Evolutionary conservation across 2,888 invertebrate genomes (phyloP), one percentile per base, ranked within the genome.

Genomic region (Lissonota sp.): DNA sequence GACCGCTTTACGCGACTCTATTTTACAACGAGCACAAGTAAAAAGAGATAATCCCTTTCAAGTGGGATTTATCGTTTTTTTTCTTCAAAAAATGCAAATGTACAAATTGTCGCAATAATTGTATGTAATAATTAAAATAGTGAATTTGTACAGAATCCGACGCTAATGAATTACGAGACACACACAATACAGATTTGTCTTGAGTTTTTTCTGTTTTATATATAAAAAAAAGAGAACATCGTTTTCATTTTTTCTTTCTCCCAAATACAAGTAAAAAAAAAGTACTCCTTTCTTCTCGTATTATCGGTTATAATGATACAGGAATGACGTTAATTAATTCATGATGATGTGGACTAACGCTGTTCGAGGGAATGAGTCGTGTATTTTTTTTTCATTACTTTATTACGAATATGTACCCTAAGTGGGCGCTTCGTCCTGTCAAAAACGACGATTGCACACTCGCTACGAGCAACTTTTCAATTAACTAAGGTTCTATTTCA

Each of bases 1-100:
- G 97, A 4, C 95, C 96, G 84, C 93, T 97, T 83, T 97, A 97
- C 89, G 85, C 89, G 4, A 90, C 88, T 6, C 78, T 92, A 4
- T 92, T 92, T 82, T 90, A 88, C 60, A 87, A 84, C 64, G 90
- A 89, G 60, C 87, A 87, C 73, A 90, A 89, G 39, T 89, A 81
- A 84, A 44, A 7, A 12, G 7, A 5, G 49, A 12, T n/a, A 3
- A 6, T 12, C 49, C 37, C 8, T 53, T 40, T 6, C 16, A 69
- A 72, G 37, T 6, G 0, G 66, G 14, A 55, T 72, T 66, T 70
- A 14, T 51, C 44, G 58, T 57, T 49, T 55, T 12, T 77, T 67
- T 78, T 14, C 5, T 26, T 64, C 10, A 39, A 12, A 85, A 70
- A 67, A 79, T 75, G 79, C 81, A 79, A 76, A 58, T 79, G 76